A percentile compares a stretch with the other conserved stretches of the same genome.
Evolutionary conservation across 1,140 invertebrate genomes (phyloP).

Genomic region (Augochlora pura): DNA sequence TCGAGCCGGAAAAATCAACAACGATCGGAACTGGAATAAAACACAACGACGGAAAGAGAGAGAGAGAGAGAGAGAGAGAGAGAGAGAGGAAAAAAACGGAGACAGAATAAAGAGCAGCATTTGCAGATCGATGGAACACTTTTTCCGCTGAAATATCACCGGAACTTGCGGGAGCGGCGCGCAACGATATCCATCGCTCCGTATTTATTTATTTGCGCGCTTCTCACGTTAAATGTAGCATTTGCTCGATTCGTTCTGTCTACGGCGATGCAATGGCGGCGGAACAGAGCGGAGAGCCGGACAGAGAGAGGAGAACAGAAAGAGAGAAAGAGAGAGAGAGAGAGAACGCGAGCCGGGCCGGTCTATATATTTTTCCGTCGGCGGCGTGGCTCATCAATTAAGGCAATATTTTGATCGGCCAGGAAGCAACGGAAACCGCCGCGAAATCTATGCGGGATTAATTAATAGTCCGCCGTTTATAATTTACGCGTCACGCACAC

Average conservation of each 20-base stretch:
- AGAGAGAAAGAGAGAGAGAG: too few relatives aligned
- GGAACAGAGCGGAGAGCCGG: too few relatives aligned
- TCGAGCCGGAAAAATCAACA: not conserved
- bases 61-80: too few relatives aligned
- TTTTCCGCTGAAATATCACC: slow-evolving; percentile 16
- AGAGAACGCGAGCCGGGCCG: too few relatives aligned
- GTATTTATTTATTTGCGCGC: slow-evolving; percentile 43
- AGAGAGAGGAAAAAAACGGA: too few relatives aligned
- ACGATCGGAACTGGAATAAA: not conserved
- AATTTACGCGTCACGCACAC: slow-evolving; percentile 48
- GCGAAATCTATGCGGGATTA: slow-evolving; percentile 55
- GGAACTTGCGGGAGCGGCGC: not conserved
- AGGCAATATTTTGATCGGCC: slow-evolving; percentile 45
- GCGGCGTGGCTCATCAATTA: slow-evolving; percentile 42
- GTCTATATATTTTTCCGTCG: slow-evolving; percentile 27
- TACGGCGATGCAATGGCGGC: not conserved
- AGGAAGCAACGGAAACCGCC: slow-evolving; percentile 38
- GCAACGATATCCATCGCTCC: slow-evolving; percentile 28
- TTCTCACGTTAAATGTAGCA: slow-evolving; percentile 47
- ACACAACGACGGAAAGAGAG: not conserved
- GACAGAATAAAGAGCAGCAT: not conserved
- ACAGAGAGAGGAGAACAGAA: too few relatives aligned
- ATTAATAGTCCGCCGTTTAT: slow-evolving; percentile 44
- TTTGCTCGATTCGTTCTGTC: slow-evolving; percentile 35
- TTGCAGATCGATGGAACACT: not conserved